These are phyloP conservation scores for Bruchidius siliquastri DNA, from an alignment of 2,888 invertebrate genomes.

Conservation along the genomic window DNA sequence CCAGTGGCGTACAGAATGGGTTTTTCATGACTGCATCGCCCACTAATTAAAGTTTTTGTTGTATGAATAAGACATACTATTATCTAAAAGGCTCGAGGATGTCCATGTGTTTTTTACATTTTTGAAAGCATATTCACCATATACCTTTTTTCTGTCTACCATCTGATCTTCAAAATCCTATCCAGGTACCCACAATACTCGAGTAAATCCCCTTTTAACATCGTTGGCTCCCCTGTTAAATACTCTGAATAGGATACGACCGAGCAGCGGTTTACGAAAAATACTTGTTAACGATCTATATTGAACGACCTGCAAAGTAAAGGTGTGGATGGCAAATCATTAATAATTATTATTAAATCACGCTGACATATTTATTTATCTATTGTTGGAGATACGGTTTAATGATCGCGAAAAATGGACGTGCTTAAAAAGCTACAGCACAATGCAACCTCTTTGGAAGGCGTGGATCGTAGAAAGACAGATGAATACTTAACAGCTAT, in stretches of 20 bases:
- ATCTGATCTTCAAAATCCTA: too few species aligned
- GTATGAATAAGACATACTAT: too few species aligned
- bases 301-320: conserved; percentile 13
- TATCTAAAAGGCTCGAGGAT: too few species aligned
- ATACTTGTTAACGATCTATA: conserved; percentile 17
- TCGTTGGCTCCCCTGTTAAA: too few species aligned
- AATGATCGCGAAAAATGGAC: background rate
- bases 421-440: background rate
- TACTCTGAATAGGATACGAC: background rate
- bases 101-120: too few species aligned
- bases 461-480: background rate
- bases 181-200: too few species aligned
- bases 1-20: too few species aligned
- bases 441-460: background rate
- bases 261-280: conserved; percentile 5
- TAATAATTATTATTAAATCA: background rate
- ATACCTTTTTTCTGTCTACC: too few species aligned
- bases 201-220: too few species aligned
- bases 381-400: background rate
- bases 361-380: background rate
- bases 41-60: too few species aligned
- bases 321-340: conserved; percentile 14
- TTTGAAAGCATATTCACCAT: too few species aligned
- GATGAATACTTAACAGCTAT: background rate
- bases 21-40: too few species aligned